Conservation (phyloP, 2,888 invertebrate genomes). For the Petrolisthes cinctipes region DNA sequence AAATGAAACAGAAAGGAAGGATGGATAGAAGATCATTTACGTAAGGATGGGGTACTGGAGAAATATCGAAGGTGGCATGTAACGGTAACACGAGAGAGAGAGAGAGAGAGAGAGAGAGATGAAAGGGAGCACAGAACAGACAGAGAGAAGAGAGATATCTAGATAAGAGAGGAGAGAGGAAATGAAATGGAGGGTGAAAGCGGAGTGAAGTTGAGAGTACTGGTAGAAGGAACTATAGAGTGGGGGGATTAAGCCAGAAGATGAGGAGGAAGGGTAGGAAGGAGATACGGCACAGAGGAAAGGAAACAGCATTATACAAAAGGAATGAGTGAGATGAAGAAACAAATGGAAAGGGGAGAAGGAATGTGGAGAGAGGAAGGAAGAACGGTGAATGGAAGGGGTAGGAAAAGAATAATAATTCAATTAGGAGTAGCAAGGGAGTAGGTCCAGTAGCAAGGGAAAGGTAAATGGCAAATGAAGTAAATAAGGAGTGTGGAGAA, state of each 20-base stretch:
- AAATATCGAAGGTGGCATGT: not conserved
- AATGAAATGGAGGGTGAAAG: not conserved
- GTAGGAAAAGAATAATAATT: not conserved
- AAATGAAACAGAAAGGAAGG: not conserved
- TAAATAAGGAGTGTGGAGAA: too few relatives aligned
- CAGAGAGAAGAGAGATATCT: not conserved
- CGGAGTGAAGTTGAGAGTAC: slow-evolving; percentile 2
- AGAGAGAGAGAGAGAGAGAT: slow-evolving; percentile 22
- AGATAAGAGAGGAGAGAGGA: not conserved
- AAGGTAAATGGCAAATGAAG: not conserved
- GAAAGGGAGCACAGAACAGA: not conserved
- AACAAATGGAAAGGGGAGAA: not conserved
- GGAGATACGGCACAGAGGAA: not conserved
- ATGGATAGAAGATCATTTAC: not conserved
- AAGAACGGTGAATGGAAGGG: not conserved
- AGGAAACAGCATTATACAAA: slow-evolving; percentile 1
- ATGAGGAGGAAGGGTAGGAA: not conserved
- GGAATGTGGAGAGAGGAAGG: not conserved
- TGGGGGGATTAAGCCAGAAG: too few relatives aligned
- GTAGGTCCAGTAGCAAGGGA: not conserved
- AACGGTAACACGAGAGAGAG: slow-evolving; percentile 16
- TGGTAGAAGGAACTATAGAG: too few relatives aligned
- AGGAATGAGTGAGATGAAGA: slow-evolving; percentile 2
- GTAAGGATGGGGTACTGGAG: not conserved
- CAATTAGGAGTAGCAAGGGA: not conserved